These are phyloP conservation scores for Heptranchias perlo DNA, from an alignment of 2,113 vertebrate species.

Conservation along the genomic window DNA sequence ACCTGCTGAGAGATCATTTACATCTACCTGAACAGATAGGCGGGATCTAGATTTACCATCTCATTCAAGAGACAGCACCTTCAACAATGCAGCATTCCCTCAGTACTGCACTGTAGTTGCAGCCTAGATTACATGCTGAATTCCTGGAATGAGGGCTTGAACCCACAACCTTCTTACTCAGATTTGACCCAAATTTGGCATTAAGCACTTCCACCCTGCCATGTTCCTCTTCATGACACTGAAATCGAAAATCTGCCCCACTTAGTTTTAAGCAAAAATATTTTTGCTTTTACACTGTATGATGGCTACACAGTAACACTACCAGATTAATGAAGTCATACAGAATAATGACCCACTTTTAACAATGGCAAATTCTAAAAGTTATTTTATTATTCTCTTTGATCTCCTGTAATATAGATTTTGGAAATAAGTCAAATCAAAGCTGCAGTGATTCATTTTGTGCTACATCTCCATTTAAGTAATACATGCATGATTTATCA, in stretches of 20 bases:
- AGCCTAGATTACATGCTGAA: background rate
- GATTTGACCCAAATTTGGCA: background rate
- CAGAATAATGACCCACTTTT: background rate
- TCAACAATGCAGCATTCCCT: background rate
- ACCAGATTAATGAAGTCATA: background rate
- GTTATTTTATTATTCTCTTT: background rate
- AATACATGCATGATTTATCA: background rate
- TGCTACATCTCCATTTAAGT: background rate
- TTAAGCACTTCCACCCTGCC: background rate
- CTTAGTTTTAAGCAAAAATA: background rate
- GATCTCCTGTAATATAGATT: background rate
- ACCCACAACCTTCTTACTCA: background rate
- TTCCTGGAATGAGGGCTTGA: background rate
- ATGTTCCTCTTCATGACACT: background rate
- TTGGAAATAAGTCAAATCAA: background rate
- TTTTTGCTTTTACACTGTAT: background rate
- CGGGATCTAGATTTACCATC: background rate
- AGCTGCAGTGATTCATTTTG: background rate
- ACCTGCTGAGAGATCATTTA: background rate
- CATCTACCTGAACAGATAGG: background rate
- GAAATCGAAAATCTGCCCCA: background rate
- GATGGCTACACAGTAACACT: background rate
- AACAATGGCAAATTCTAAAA: background rate
- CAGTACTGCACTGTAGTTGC: background rate
- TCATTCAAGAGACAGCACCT: background rate